Base-by-base conservation (phyloP, 2,797 vertebrate genomes). In the Aplochiton taeniatus region DNA sequence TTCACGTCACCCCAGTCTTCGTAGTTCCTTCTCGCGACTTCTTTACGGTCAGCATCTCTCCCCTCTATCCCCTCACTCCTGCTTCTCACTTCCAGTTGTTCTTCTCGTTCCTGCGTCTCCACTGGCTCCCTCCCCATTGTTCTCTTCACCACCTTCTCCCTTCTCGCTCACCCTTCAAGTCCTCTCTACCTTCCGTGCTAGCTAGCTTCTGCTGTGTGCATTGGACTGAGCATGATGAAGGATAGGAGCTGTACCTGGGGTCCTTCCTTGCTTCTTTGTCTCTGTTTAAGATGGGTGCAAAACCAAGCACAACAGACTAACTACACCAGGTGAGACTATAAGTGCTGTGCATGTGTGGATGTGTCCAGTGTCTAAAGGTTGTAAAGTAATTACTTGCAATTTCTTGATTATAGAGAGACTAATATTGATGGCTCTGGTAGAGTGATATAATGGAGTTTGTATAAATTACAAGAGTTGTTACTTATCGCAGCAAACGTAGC, bases 261-360 rank as follows among this genome's bases (percentile, higher is more conserved):
- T 74, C 57, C 88, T 58, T 72, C 62, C 58, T 42, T 91, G 65
- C 16, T 89, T 67, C 75, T 93, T 70, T 80, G 63, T 61, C 57
- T 91, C 61, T 31, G 59, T 69, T 71, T 84, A 50, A 78, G 83
- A 77, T 85, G 86, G 87, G 84, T 83, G 43, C 88, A 70, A 9
- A 54, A 55, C 18, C 77, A 69, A 51, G 41, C 18, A 45, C 52
- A 91, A 79, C 81, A 79, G 66, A 78, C 58, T 43, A 92, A 90
- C 80, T 52, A 50, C 68, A 87, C 84, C 80, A 92, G 90, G 93
- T 93, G 70, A 74, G 79, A n/a, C 42, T 0, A 0, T 16, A 18
- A 50, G 50, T 47, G 19, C 58, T 9, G n/a, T n/a, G n/a, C n/a
- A n/a, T n/a, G n/a, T 52, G 58, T 11, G 10, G 59, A n/a, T 41